These are phyloP conservation scores for Cephus rjabovi DNA, from an alignment of 2,888 invertebrate species.

Conservation along the genomic window DNA sequence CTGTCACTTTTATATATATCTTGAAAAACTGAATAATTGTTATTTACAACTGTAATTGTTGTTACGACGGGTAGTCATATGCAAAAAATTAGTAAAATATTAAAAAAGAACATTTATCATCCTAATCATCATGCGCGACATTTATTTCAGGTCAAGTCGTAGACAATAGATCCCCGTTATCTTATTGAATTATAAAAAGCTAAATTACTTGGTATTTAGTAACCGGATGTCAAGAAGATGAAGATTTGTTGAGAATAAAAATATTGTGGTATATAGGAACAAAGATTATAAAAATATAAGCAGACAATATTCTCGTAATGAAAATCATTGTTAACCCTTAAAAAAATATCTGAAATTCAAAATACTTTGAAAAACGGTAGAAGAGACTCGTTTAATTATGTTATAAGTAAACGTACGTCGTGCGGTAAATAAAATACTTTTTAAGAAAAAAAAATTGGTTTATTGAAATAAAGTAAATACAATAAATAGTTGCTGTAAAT, in stretches of 20 bases:
- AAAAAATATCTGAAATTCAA: neutral
- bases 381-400: neutral
- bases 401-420: neutral
- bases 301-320: neutral
- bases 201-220: no score
- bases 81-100: no score
- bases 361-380: neutral
- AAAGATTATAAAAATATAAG: neutral
- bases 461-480: neutral
- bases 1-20: no score
- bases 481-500: neutral
- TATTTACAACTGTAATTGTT: no score
- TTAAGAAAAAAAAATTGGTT: neutral
- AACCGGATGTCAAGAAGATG: no score
- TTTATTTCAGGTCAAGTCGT: neutral
- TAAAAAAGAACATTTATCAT: neutral
- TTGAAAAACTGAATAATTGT: no score
- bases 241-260: no score
- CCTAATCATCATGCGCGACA: neutral
- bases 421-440: neutral
- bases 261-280: no score
- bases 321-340: neutral
- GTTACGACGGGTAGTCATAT: no score
- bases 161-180: neutral
- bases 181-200: no score